Evolutionary conservation across 2,888 invertebrate species (phyloP), one percentile per base, ranked within the genome.

Genomic region (Acanthacorydalis orientalis): DNA sequence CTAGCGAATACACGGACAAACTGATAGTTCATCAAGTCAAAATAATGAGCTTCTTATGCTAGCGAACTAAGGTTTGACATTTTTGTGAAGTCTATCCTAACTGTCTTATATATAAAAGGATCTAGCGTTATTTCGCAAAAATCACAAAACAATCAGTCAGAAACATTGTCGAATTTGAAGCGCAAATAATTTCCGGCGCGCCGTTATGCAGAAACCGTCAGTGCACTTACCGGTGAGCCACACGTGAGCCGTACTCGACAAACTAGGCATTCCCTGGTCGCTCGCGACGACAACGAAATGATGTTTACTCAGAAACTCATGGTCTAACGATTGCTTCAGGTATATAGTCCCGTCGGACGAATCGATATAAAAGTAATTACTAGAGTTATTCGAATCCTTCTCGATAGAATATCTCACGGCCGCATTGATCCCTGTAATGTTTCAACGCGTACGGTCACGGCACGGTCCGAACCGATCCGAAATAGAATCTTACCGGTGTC

Each of bases 221-320:
- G n/a, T 35, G 10, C n/a, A 37, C 10, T 6, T 63, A 81, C 82
- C 82, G 57, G 75, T 75, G 33, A 93, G 72, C 74, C 87, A 84
- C 12, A 92, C 80, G 59, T 87, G 85, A 10, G 87, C 83, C 2
- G 85, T 84, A 52, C 84, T 82, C 51, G 78, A 78, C 12, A 89
- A 70, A 52, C 82, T 74, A 10, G 92, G 91, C n/a, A 79, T 75
- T 10, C 92, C 93, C 51, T 76, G 75, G 68, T 95, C 93, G 14
- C 77, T 73, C 2, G 90, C 92, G 43, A 81, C 73, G 7, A 91
- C 77, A 43, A 83, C 73, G 59, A 92, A 80, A 60, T 84, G 83
- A 68, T 88, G 84, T 10, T 73, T 69, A 49, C 75, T 73, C 48
- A 74, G 72, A 12, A 70, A 62, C 68, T 95, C 93, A 58, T 86